A percentile compares a stretch with the other conserved stretches of the same genome.
Conservation (phyloP, 2,888 invertebrate genomes). For the Aphodius granarius region DNA sequence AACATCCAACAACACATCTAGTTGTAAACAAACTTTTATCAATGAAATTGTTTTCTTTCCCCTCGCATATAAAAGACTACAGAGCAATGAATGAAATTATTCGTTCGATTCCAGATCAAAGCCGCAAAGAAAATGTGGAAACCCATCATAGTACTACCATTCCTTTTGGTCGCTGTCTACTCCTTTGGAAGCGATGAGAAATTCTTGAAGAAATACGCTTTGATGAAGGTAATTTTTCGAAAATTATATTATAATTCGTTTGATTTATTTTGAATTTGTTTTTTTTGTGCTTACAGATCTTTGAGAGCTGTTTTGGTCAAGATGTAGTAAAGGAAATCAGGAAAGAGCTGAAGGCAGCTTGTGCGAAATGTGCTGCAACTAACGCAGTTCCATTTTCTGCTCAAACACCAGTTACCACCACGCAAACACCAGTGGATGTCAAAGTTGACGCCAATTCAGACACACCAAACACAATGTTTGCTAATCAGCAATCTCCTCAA, state of each 20-base stretch:
- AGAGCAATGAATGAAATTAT: constrained; percentile 4
- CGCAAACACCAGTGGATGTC: background rate
- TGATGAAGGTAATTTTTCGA: constrained; percentile 66
- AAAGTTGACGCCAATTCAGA: constrained; percentile 22
- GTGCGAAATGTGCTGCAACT: constrained; percentile 63
- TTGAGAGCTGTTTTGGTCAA: constrained; percentile 70
- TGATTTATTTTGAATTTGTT: background rate
- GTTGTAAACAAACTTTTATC: background rate
- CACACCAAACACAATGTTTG: constrained; percentile 35
- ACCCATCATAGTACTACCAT: constrained; percentile 8
- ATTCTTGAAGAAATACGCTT: constrained; percentile 71
- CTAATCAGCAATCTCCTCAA: constrained; percentile 49
- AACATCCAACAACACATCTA: background rate
- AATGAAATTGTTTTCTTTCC: background rate
- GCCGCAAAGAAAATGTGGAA: constrained; percentile 24
- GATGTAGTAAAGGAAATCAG: constrained; percentile 69
- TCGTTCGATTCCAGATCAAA: background rate
- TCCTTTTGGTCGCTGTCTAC: constrained; percentile 38
- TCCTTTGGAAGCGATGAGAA: constrained; percentile 64
- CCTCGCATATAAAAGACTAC: background rate
- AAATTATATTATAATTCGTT: background rate
- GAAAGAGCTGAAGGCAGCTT: constrained; percentile 68
- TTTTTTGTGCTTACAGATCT: constrained; percentile 58
- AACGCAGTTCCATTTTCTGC: constrained; percentile 48
- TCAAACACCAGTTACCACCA: background rate